Conservation (phyloP, 2,888 invertebrate genomes). For the Melinaea marsaeus region DNA sequence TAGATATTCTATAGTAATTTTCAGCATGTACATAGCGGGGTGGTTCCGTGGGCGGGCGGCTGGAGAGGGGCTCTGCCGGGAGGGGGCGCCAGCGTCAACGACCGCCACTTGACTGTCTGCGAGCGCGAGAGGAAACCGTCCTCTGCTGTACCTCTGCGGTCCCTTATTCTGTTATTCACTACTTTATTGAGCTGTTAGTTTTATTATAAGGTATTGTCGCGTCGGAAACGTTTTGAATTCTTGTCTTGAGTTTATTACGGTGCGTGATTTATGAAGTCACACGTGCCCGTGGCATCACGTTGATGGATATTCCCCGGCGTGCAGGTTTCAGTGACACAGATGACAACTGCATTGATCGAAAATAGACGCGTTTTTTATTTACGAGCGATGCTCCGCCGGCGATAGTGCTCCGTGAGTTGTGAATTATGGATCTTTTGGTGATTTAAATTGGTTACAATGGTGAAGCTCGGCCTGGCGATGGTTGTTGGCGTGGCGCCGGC, state of each 20-base stretch:
- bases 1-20: slow-evolving; percentile 14
- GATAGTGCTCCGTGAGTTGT: slow-evolving; percentile 29
- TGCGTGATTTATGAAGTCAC: slow-evolving; percentile 33
- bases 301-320: slow-evolving; percentile 47
- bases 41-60: slow-evolving; percentile 69
- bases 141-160: slow-evolving; percentile 44
- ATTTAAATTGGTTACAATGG: slow-evolving; percentile 49
- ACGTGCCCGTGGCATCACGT: slow-evolving; percentile 47
- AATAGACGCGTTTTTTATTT: slow-evolving; percentile 62
- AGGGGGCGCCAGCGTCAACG: slow-evolving; percentile 69
- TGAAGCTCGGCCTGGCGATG: slow-evolving; percentile 70
- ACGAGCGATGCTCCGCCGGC: slow-evolving; percentile 50
- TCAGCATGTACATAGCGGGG: slow-evolving; percentile 35
- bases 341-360: slow-evolving; percentile 54
- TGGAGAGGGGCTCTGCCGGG: slow-evolving; percentile 59
- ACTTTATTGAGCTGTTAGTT: too few species aligned
- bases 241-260: slow-evolving; percentile 8
- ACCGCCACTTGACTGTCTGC: slow-evolving; percentile 70
- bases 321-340: slow-evolving; percentile 55
- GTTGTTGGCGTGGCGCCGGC: slow-evolving; percentile 75
- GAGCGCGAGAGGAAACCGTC: slow-evolving; percentile 60
- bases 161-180: slow-evolving; percentile 39
- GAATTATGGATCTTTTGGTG: slow-evolving; percentile 40
- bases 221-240: too few species aligned
- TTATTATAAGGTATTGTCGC: too few species aligned